phyloP scores from a whole-genome alignment of 2,113 vertebrate species.

The Channa maculata region DNA sequence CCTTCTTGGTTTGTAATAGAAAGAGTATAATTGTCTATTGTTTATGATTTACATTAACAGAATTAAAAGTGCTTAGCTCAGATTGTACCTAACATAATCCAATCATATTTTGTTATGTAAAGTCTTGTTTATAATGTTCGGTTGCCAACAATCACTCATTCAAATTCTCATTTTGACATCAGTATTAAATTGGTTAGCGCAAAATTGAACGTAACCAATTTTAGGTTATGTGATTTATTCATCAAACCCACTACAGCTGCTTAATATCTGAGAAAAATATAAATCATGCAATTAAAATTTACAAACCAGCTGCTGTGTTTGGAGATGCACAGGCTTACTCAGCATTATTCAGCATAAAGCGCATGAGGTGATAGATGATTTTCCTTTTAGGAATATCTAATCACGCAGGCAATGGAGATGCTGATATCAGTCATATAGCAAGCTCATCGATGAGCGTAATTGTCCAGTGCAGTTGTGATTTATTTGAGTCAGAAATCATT shows the following conservation, averaged over 20 bases:
- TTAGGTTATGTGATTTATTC: conserved; percentile 10
- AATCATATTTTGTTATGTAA: background rate
- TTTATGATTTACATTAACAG: background rate
- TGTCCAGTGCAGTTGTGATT: background rate
- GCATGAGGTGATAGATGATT: conserved; percentile 9
- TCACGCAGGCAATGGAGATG: background rate
- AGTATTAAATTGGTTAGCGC: background rate
- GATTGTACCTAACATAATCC: no score
- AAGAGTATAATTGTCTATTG: background rate
- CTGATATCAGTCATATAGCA: background rate
- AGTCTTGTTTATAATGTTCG: background rate
- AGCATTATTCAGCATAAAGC: conserved; percentile 17
- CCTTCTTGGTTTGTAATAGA: no score
- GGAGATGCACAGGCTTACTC: conserved; percentile 21
- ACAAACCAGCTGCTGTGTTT: conserved; percentile 38
- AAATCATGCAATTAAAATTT: conserved; percentile 25
- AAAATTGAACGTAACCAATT: conserved; percentile 4
- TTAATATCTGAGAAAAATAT: conserved; percentile 14
- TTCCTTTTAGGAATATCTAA: background rate
- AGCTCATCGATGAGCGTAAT: no score
- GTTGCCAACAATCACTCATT: background rate
- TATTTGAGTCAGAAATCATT: background rate
- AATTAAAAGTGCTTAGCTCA: background rate
- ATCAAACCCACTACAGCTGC: background rate
- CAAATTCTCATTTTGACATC: conserved; percentile 7